Base-by-base conservation (phyloP, 2,797 vertebrate genomes). In the Propithecus deckenii region DNA sequence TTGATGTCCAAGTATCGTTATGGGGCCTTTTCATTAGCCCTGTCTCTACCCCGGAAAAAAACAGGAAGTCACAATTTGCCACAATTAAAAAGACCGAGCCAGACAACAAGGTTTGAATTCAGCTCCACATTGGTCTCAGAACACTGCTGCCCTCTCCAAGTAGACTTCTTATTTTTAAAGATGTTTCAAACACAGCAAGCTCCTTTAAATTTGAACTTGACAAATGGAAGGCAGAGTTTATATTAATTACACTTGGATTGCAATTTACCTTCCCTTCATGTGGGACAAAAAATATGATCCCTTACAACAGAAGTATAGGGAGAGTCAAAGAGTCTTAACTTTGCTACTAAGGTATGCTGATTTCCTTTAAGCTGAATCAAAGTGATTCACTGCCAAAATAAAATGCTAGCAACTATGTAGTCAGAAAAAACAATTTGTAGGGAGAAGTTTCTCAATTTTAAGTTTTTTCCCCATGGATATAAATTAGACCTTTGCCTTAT, bases 31-130 rank as follows among this genome's bases (percentile, higher is more conserved):
- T 98, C 95, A 97, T 97, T 93, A 94, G 94, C 90, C 95, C 89
- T 81, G 94, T 95, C 71, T 81, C 67, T 92, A 72, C 71, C 61
- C 94, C 76, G 22, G 67, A 84, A 96, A 95, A 97, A 95, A 97
- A 97, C 97, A 98, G 97, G 97, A 96, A 98, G 93, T 97, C 65
- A 94, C 87, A 96, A 96, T 97, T 98, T 97, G 97, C 96, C 81
- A 93, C 84, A 97, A 98, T 97, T 97, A 97, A 96, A 97, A 96
- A 93, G 96, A 93, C 32, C 63, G 50, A 96, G 87, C 50, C 1
- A 11, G 96, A 97, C 96, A 97, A 97, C 97, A 97, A 97, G 93
- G 97, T 98, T 97, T 97, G 96, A 97, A 97, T 97, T 98, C 93
- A 98, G 86, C 90, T 95, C 87, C 86, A 92, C 91, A 94, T 85